phyloP scores from a whole-genome alignment of 2,888 invertebrate species.

The Homarus gammarus region DNA sequence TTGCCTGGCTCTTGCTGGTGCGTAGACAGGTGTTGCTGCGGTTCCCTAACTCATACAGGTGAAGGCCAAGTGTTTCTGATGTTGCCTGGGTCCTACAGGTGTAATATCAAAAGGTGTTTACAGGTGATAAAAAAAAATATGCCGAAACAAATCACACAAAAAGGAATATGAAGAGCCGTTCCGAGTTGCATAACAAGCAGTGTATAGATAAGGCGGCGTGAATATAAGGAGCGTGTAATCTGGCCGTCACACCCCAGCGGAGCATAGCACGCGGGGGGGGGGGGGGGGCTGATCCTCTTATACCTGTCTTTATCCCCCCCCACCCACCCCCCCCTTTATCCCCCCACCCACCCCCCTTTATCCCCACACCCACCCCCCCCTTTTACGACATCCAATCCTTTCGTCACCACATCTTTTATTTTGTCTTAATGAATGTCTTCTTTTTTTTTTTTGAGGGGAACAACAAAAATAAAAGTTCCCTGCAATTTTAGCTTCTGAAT shows the following conservation, averaged over 20 bases:
- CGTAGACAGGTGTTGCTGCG: no score
- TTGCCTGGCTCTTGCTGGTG: no score
- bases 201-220: constrained; percentile 8
- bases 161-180: no score
- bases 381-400: background rate
- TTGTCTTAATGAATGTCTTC: background rate
- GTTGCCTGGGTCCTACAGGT: no score
- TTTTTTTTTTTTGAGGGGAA: no score
- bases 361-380: background rate
- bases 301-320: background rate
- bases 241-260: constrained; percentile 40
- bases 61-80: no score
- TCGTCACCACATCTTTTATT: background rate
- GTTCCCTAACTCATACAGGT: no score
- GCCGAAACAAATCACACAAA: background rate
- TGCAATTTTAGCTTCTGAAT: no score
- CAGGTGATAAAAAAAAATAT: no score
- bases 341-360: background rate
- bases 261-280: constrained; percentile 32
- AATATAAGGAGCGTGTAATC: constrained; percentile 35
- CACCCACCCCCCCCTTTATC: background rate
- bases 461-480: no score
- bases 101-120: no score
- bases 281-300: constrained; percentile 33
- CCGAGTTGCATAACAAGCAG: background rate